Evolutionary conservation across 1,140 invertebrate genomes (phyloP), one percentile per base, ranked within the genome.

Genomic region (Drosophila lacertosa): DNA sequence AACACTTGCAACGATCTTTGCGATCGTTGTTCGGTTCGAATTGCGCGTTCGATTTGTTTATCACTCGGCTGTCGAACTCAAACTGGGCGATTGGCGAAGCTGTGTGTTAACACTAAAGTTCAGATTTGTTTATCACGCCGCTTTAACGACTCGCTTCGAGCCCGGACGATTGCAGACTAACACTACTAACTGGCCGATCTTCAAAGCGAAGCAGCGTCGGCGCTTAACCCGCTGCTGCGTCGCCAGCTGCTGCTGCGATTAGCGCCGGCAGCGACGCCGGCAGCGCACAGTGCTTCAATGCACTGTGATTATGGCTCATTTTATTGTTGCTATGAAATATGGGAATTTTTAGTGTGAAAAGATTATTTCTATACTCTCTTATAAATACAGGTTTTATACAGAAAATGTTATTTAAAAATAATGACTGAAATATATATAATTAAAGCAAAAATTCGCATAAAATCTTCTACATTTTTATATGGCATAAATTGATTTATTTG

Each of bases 131-230:
- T 40, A 51, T 24, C 62, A 37, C 70, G 51, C 50, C 47, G 55
- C 54, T 42, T 63, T 67, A 59, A 24, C 69, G 81, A 84, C 81
- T 77, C 73, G 74, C 60, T 75, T 63, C 75, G 72, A 83, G 75
- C 62, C 80, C 71, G 63, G 69, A 62, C 82, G 81, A 86, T 74
- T 86, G 81, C 81, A 88, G 82, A 86, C 81, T 86, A 81, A 72
- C n/a, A n/a, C 51, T 65, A 74, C 77, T 86, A 77, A 81, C 81
- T 77, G 58, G 81, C 62, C 81, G 81, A 84, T 84, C 81, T 86
- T 84, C 62, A 70, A 74, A 62, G 63, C 80, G 77, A 74, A 65
- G 68, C 77, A 81, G 73, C 60, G 59, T 70, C 32, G 69, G 48
- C 68, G 80, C 77, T 86, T 86, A 84, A 80, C 80, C 80, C 80